Evolutionary conservation across 2,113 vertebrate species (phyloP), one percentile per base, ranked within the genome.

Genomic region (Oreochromis niloticus): DNA sequence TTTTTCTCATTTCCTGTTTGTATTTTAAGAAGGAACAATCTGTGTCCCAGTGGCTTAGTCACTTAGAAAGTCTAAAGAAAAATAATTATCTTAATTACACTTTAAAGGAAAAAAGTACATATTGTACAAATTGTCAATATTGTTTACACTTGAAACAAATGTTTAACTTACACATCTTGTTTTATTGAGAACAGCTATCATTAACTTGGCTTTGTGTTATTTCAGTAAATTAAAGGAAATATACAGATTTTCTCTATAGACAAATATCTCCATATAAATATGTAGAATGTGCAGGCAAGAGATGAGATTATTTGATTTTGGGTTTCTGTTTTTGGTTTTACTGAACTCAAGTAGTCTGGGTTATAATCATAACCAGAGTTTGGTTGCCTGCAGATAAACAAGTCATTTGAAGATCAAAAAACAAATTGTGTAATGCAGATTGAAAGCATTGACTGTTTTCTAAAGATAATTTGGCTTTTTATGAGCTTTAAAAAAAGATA

Each of bases 21-120:
- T 17, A 27, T 59, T 79, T 66, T 43, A 41, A 71, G 36, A 71
- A 71, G 1, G 36, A 43, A 71, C 36, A 71, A 43, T 71, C 63
- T 41, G 36, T 71, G 7, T 41, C n/a, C 63, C 3, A 14, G n/a
- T 59, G 56, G 24, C 2, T 71, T 0, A 71, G n/a, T 71, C 36
- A 22, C 12, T 24, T 41, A 24, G 66, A 71, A 68, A 41, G 11
- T 22, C 12, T 41, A 41, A 68, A 68, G 34, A 8, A 68, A 68
- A 39, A 68, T 1, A 68, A 0, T n/a, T 36, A 0, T 66, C 19
- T 39, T 66, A 39, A 39, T 66, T 39, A 39, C 8, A 68, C 34
- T 39, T 68, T 68, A 7, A 41, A 68, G 7, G 19, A 0, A 0
- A 41, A 71, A 43, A 24, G 2, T 43, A 71, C n/a, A 9, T 24